A percentile compares a stretch with the other conserved stretches of the same genome.
Conservation (phyloP, 2,113 vertebrate genomes). For the Dolichotis patagonum region DNA sequence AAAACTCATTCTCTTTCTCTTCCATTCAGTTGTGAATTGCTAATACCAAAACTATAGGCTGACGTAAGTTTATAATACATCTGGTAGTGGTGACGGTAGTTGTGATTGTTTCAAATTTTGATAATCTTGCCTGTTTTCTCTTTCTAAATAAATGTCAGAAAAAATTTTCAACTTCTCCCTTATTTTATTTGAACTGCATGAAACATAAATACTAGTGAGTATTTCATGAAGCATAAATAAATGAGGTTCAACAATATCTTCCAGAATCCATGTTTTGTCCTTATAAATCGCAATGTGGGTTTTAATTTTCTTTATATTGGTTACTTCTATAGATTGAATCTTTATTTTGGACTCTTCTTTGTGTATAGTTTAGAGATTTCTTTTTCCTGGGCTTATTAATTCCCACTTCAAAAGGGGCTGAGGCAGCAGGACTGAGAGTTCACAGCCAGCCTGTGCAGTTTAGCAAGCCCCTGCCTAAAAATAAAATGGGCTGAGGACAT, state of each 20-base stretch:
- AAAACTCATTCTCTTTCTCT: not conserved
- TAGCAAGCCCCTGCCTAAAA: not conserved
- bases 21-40: constrained; percentile 2
- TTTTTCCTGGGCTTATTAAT: not conserved
- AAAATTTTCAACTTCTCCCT: not conserved
- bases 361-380: not conserved
- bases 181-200: constrained; percentile 30
- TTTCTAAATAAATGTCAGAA: constrained; percentile 29
- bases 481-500: not conserved
- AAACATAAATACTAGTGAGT: constrained; percentile 11
- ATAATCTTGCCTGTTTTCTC: not conserved
- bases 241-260: not conserved
- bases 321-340: not conserved
- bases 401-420: not conserved
- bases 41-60: not conserved
- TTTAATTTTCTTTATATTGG: not conserved
- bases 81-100: not conserved
- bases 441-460: not conserved
- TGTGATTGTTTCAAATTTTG: not conserved
- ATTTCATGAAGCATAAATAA: constrained; percentile 14
- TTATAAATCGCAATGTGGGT: not conserved
- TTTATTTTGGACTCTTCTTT: constrained; percentile 22
- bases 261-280: not conserved
- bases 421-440: not conserved
- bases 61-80: not conserved